Evolutionary conservation across 2,888 invertebrate genomes (phyloP).

Genomic region (Agrotis exclamationis): DNA sequence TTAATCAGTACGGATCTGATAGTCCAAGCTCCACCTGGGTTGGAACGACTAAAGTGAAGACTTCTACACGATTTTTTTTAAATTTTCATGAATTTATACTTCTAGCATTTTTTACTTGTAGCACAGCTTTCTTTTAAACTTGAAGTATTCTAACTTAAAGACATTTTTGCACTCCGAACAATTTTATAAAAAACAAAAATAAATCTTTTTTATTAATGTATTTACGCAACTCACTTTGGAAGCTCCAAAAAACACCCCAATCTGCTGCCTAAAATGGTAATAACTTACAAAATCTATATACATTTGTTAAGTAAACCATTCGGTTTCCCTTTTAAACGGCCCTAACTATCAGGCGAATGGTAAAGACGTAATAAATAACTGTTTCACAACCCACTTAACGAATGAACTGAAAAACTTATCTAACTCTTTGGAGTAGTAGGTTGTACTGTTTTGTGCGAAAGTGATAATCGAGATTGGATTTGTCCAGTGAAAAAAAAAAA

Average conservation of each 20-base stretch:
- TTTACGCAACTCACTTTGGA: background rate
- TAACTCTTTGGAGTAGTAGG: constrained; percentile 72
- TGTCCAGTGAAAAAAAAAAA: no score
- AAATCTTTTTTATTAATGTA: no score
- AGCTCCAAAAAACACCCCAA: constrained; percentile 6
- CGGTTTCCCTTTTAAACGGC: constrained; percentile 71
- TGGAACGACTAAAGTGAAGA: no score
- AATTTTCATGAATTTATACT: no score
- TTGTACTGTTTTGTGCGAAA: constrained; percentile 51
- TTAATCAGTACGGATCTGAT: no score
- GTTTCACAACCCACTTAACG: constrained; percentile 88
- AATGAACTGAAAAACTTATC: constrained; percentile 90
- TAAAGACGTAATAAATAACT: constrained; percentile 84
- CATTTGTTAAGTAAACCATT: constrained; percentile 62
- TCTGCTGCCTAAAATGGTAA: constrained; percentile 18
- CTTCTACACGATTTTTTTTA: no score
- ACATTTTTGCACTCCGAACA: background rate
- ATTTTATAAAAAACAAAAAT: background rate
- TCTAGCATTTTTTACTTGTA: no score
- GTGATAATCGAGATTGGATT: constrained; percentile 37
- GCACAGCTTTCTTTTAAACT: no score
- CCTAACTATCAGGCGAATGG: constrained; percentile 78
- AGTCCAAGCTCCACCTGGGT: no score
- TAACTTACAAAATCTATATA: constrained; percentile 39
- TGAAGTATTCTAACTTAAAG: no score